Conservation (phyloP, 1,140 invertebrate species). For the Melitaea cinxia region DNA sequence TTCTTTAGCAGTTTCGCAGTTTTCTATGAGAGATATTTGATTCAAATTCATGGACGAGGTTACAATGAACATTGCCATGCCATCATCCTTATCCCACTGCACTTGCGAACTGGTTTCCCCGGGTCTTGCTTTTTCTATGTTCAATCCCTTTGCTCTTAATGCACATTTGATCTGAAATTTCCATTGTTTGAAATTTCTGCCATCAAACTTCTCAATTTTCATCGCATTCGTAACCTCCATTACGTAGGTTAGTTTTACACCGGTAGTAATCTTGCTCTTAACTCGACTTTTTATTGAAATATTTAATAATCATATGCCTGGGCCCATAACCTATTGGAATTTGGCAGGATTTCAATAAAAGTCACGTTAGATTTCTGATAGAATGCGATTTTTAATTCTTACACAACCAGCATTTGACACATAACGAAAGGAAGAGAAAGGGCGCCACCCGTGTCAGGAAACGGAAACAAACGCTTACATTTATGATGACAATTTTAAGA, state of each 20-base stretch:
- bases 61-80: constrained; percentile 40
- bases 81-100: constrained; percentile 38
- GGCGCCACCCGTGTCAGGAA: too few relatives aligned
- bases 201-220: constrained; percentile 48
- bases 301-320: not conserved
- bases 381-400: too few relatives aligned
- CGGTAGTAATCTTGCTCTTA: too few relatives aligned
- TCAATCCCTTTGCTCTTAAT: constrained; percentile 40
- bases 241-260: constrained; percentile 3
- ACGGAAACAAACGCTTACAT: too few relatives aligned
- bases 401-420: too few relatives aligned
- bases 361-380: too few relatives aligned
- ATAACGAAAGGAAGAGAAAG: too few relatives aligned
- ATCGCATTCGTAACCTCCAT: constrained; percentile 30
- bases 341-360: too few relatives aligned
- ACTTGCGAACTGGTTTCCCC: constrained; percentile 5
- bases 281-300: not conserved
- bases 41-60: constrained; percentile 36
- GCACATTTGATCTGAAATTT: constrained; percentile 51
- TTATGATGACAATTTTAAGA: too few relatives aligned
- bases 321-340: constrained; percentile 3
- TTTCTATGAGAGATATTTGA: constrained; percentile 39
- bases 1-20: constrained; percentile 44
- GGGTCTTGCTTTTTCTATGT: constrained; percentile 30
- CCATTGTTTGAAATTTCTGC: constrained; percentile 46